Base-by-base conservation (phyloP, 2,113 vertebrate genomes). In the Hiodon tergisus region DNA sequence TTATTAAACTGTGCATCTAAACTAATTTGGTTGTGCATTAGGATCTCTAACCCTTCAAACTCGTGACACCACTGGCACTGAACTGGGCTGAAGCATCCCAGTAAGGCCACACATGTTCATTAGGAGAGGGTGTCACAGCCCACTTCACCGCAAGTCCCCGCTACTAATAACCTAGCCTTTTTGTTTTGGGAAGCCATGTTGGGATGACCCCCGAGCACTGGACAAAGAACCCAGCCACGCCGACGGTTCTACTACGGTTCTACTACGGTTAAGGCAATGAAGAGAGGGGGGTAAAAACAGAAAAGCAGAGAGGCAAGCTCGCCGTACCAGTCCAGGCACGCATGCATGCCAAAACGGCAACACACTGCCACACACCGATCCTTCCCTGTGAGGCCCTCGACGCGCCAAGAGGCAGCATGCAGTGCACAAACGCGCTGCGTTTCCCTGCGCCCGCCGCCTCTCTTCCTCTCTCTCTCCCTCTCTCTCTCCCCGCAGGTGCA, bases 261-360 rank as follows among this genome's bases (percentile, higher is more conserved):
- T 63, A 16, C 11, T 16, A 63, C 3, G 3, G 61, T 31, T 31
- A 31, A 31, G 61, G 61, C 7, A 0, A 69, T 3, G 51, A 52
- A 69, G 68, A 52, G 68, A 5, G 52, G 31, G 31, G 2, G 31
- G 31, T 31, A 31, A 31, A 52, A 47, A 31, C 31, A 51, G 57
- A 48, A 14, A 63, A 46, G 0, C 14, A 72, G 48, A 62, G 13
- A 7, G 16, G 59, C 13, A 11, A 4, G 47, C 67, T 68, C 11
- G 47, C 14, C 55, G 7, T 71, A 74, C 76, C 74, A 76, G 77
- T 75, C 79, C 53, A 76, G 78, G 73, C 81, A 78, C 63, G 78
- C 71, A 77, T 58, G 71, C 53, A 54, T 76, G 78, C 76, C 73
- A 76, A 68, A 47, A 47, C 46, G 58, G 10, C 75, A 80, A 80